These are phyloP conservation scores for Galerucella nymphaeae DNA, from an alignment of 2,888 invertebrate genomes.

Conservation along the genomic window DNA sequence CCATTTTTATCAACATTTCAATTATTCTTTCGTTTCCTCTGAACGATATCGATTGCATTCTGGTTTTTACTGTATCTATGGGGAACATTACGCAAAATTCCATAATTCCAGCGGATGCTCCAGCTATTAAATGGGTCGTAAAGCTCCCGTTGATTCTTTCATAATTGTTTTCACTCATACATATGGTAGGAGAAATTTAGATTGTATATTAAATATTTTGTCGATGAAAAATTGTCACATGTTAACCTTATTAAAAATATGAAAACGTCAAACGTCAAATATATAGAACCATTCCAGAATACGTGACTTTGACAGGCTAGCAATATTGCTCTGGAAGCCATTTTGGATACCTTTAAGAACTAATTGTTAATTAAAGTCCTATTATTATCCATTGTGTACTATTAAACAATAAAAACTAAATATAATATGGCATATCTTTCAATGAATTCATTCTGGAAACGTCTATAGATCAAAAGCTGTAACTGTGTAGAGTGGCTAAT, in stretches of 20 bases:
- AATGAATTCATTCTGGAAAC: no score
- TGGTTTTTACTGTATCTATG: slow-evolving; percentile 28
- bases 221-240: neutral
- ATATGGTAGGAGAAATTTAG: neutral
- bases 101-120: slow-evolving; percentile 20
- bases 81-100: slow-evolving; percentile 29
- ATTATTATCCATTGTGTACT: no score
- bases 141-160: slow-evolving; percentile 4
- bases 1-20: slow-evolving; percentile 16
- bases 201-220: neutral
- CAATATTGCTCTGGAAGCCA: no score
- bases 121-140: slow-evolving; percentile 9
- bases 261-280: no score
- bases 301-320: no score
- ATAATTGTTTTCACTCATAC: slow-evolving; percentile 9
- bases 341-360: no score
- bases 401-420: no score
- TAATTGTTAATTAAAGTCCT: no score
- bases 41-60: slow-evolving; percentile 29
- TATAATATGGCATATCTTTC: no score
- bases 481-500: no score
- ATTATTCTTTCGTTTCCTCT: slow-evolving; percentile 7
- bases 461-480: no score
- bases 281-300: no score
- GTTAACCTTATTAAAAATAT: neutral